These are phyloP conservation scores for Colossoma macropomum DNA, from an alignment of 2,113 vertebrate species.

Conservation along the genomic window DNA sequence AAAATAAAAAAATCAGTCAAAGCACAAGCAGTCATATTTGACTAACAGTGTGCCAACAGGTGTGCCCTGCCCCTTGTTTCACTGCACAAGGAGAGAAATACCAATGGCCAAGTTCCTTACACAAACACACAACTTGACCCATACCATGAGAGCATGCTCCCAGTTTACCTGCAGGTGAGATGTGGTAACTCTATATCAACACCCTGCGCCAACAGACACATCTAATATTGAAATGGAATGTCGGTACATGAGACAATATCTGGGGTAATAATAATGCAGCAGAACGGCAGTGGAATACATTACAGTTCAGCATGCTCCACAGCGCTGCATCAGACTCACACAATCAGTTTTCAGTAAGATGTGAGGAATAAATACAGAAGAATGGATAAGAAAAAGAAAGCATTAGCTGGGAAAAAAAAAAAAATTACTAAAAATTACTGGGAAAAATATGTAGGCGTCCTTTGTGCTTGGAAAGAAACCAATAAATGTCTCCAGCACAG, in stretches of 20 bases:
- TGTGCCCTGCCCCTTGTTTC: constrained; percentile 12
- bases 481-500: background rate
- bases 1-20: constrained; percentile 1
- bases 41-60: constrained; percentile 2
- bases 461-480: background rate
- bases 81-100: constrained; percentile 32
- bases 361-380: background rate
- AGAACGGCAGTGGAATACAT: constrained; percentile 71
- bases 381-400: background rate
- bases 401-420: background rate
- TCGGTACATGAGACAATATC: constrained; percentile 72
- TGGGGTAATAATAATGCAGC: constrained; percentile 66
- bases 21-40: background rate
- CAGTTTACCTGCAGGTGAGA: constrained; percentile 67
- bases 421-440: background rate
- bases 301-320: constrained; percentile 39
- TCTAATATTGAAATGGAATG: constrained; percentile 68
- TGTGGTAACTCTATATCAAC: constrained; percentile 66
- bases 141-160: constrained; percentile 61
- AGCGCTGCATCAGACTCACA: constrained; percentile 33
- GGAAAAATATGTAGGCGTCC: background rate
- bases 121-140: constrained; percentile 69
- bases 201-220: constrained; percentile 61
- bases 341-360: constrained; percentile 41
- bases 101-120: constrained; percentile 54